Evolutionary conservation across 2,888 invertebrate species (phyloP).

Genomic region (Temnothorax rugatulus): DNA sequence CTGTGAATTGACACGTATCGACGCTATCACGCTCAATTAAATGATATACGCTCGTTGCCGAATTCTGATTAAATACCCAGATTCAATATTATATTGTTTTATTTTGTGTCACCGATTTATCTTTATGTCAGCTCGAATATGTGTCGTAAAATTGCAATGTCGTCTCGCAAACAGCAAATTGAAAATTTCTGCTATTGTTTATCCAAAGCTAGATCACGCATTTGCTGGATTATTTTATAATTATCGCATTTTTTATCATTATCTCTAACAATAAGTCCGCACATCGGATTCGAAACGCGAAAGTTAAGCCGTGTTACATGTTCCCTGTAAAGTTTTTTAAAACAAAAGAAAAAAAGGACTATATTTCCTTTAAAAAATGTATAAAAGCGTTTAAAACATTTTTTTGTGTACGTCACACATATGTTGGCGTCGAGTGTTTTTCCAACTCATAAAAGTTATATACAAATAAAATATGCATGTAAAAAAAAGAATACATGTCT

Average conservation of each 20-base stretch:
- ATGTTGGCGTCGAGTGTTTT: conserved; percentile 12
- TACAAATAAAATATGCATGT: conserved; percentile 11
- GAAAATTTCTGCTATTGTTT: background rate
- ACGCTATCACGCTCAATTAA: conserved; percentile 50
- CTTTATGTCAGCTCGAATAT: conserved; percentile 1
- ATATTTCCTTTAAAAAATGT: background rate
- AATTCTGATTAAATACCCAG: conserved; percentile 42
- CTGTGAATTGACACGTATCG: conserved; percentile 55
- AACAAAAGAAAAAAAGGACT: background rate
- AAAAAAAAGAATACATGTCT: background rate
- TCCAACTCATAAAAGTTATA: background rate
- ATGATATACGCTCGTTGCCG: conserved; percentile 35
- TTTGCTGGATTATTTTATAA: background rate
- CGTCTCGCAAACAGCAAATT: conserved; percentile 3
- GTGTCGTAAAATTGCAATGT: conserved; percentile 20
- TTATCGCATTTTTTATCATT: background rate
- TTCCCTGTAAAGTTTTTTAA: background rate
- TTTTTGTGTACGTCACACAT: conserved; percentile 3
- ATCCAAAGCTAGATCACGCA: background rate
- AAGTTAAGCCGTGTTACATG: background rate
- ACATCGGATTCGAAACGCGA: background rate
- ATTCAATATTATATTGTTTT: conserved; percentile 34
- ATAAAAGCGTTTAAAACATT: background rate
- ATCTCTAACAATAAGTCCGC: background rate
- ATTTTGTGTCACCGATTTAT: conserved; percentile 29